Base-by-base conservation (phyloP, 2,113 vertebrate species). In the Tor tambroides region DNA sequence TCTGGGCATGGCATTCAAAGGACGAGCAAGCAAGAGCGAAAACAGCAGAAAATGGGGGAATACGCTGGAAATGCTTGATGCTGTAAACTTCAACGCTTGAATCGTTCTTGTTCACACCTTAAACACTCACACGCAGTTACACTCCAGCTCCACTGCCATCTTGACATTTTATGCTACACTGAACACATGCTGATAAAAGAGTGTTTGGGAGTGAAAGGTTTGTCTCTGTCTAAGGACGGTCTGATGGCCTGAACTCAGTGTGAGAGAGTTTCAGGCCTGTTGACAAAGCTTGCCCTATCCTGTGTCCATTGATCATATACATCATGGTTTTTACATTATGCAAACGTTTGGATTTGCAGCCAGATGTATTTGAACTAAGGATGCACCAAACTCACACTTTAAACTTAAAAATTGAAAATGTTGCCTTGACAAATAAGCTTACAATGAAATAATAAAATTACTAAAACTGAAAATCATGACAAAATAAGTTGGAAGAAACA, bases 141-240 rank as follows among this genome's bases (percentile, higher is more conserved):
- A 54, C 4, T 54, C 8, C 0, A 35, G 28, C 28, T 75, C 41
- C 41, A 46, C 77, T 80, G 51, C 77, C 38, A 11, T 59, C 54
- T 38, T 15, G 30, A 59, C 51, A 80, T 59, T 35, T 30, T 56
- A 21, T 21, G 21, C 51, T n/a, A 35, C 77, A 38, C 19, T 4
- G 77, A 35, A n/a, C 21, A 80, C 30, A 38, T 12, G 30, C 54
- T 85, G 75, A 41, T 56, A 80, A 59, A 56, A 79, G 26, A 19
- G 30, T 35, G n/a, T 59, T 59, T 59, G 5, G 54, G 54, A 59
- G 54, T 23, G 54, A 21, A 23, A n/a, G 21, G 7, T 21, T 79
- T 35, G 15, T 35, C 49, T 78, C 46, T 6, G 5, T 54, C 51
- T 54, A 54, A 54, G 17, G 6, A 54, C 0, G 17, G 6, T 54